phyloP scores from a whole-genome alignment of 2,113 vertebrate species.

The Oryzias celebensis region DNA sequence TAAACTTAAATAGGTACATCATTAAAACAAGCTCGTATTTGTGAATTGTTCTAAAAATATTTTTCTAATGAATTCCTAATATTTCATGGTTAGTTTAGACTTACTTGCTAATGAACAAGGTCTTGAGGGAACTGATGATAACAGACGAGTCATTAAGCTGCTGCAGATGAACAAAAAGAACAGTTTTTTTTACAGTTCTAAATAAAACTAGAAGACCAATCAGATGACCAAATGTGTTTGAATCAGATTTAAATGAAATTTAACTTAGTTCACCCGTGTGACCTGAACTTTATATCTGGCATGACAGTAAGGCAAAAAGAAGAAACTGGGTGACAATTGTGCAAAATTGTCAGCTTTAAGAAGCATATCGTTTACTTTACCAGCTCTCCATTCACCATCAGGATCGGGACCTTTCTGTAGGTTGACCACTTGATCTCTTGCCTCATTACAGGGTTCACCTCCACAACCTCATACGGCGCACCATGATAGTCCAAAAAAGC shows the following conservation, averaged over 20 bases:
- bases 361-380: slow-evolving; percentile 42
- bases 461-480: slow-evolving; percentile 88
- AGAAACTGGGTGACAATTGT: too few relatives aligned
- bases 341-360: too few relatives aligned
- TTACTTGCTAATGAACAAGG: slow-evolving; percentile 87
- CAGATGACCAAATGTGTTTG: too few relatives aligned
- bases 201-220: too few relatives aligned
- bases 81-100: slow-evolving; percentile 29
- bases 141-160: slow-evolving; percentile 97
- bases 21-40: too few relatives aligned
- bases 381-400: slow-evolving; percentile 69
- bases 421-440: slow-evolving; percentile 93
- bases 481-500: slow-evolving; percentile 93
- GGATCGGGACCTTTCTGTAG: slow-evolving; percentile 96
- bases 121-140: slow-evolving; percentile 93
- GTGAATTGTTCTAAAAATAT: too few relatives aligned
- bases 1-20: too few relatives aligned
- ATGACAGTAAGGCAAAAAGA: too few relatives aligned
- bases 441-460: slow-evolving; percentile 94
- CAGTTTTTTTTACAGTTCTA: too few relatives aligned
- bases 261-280: too few relatives aligned
- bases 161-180: slow-evolving; percentile 62
- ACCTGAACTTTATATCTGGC: too few relatives aligned
- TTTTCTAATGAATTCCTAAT: fast-evolving
- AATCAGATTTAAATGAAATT: too few relatives aligned